Percentiles rank a stretch among this genome's conserved stretches.
phyloP scores from a whole-genome alignment of 2,797 vertebrate genomes.

The Phrynocephalus vlangalii region DNA sequence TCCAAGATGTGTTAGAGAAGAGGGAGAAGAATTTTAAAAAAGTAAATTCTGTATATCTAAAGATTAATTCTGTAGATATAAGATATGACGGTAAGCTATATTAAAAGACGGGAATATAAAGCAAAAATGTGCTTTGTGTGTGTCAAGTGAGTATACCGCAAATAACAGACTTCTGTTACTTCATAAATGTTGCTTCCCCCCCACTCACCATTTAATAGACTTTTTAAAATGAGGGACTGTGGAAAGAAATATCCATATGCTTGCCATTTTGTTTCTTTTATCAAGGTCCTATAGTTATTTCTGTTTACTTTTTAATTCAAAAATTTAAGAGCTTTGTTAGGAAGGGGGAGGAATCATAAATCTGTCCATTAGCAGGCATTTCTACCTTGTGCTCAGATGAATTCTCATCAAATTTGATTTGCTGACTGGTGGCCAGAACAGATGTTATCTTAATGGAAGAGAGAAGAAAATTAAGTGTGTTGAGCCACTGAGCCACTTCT shows the following conservation, averaged over 20 bases:
- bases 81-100: background rate
- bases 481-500: slow-evolving; percentile 69
- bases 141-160: background rate
- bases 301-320: slow-evolving; percentile 65
- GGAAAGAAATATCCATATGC: background rate
- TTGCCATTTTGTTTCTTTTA: slow-evolving; percentile 15
- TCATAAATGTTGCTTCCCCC: slow-evolving; percentile 10
- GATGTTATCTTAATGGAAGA: slow-evolving; percentile 77
- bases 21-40: background rate
- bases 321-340: slow-evolving; percentile 55
- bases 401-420: slow-evolving; percentile 78
- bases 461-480: slow-evolving; percentile 66
- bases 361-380: slow-evolving; percentile 71
- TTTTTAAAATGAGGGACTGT: slow-evolving; percentile 25
- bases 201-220: slow-evolving; percentile 5
- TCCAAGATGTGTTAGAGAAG: background rate
- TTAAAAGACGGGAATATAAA: slow-evolving; percentile 1
- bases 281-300: slow-evolving; percentile 32
- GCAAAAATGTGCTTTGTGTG: background rate
- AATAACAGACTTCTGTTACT: background rate
- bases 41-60: background rate
- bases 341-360: slow-evolving; percentile 58
- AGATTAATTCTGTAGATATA: too few relatives aligned
- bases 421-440: slow-evolving; percentile 74
- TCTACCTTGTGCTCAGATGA: slow-evolving; percentile 70